phyloP scores from a whole-genome alignment of 2,888 invertebrate species.

The Entomobrya multifasciata region DNA sequence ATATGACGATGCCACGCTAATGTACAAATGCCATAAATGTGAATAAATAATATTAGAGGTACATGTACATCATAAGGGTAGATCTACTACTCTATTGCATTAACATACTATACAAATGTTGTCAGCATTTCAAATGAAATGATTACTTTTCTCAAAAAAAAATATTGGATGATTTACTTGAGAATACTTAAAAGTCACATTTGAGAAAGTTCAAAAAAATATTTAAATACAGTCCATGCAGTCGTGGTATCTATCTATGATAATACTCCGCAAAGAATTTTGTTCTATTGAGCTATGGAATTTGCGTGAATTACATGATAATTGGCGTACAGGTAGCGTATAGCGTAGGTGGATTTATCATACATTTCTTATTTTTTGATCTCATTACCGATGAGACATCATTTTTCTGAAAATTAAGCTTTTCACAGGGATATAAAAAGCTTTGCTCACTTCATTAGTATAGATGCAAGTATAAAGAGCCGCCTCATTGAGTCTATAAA shows the following conservation, averaged over 20 bases:
- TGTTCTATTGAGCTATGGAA: no score
- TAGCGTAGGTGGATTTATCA: background rate
- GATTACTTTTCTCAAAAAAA: background rate
- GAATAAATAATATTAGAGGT: background rate
- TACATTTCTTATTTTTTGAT: background rate
- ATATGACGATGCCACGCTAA: constrained; percentile 12
- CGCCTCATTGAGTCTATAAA: background rate
- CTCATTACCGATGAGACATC: background rate
- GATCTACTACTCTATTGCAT: no score
- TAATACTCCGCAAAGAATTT: no score
- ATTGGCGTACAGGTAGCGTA: background rate
- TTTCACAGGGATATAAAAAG: background rate
- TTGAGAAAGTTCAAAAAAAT: no score
- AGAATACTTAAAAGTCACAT: no score
- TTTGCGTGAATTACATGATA: background rate
- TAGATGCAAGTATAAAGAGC: no score
- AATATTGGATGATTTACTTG: no score
- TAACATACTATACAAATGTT: background rate
- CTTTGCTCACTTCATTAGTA: constrained; percentile 19
- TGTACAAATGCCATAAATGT: constrained; percentile 17
- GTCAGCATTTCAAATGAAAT: background rate
- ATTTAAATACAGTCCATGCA: no score
- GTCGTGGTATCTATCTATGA: no score
- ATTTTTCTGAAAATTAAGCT: background rate
- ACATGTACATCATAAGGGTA: no score